phyloP scores from a whole-genome alignment of 2,113 vertebrate species.

The Mugil cephalus region DNA sequence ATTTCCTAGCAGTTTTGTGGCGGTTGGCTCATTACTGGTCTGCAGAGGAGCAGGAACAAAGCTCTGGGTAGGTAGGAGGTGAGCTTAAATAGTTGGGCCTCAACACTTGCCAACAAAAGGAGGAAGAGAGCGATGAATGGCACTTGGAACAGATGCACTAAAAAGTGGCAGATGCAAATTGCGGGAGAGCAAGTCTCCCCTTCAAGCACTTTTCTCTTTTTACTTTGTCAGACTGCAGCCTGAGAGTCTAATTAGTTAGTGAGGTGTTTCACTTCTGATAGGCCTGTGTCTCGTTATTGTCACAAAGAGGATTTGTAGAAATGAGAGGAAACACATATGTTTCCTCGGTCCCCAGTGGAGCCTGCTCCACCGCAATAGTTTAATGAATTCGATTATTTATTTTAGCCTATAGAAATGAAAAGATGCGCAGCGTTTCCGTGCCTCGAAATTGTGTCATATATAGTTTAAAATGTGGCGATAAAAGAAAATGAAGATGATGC shows the following conservation, averaged over 20 bases:
- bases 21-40: conserved; percentile 96
- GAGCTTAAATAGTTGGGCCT: conserved; percentile 97
- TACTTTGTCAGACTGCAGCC: conserved; percentile 78
- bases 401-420: conserved; percentile 55
- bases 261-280: conserved; percentile 82
- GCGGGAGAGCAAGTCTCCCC: conserved; percentile 77
- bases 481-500: conserved; percentile 52
- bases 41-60: conserved; percentile 95
- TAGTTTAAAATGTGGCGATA: conserved; percentile 43
- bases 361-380: conserved; percentile 55
- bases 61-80: conserved; percentile 95
- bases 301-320: conserved; percentile 65
- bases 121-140: conserved; percentile 83
- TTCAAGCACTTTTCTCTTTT: conserved; percentile 79
- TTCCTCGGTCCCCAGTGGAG: conserved; percentile 69
- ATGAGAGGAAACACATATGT: conserved; percentile 68
- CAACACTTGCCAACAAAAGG: conserved; percentile 85
- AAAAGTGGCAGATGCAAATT: conserved; percentile 88
- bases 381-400: conserved; percentile 62
- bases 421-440: conserved; percentile 32
- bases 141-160: conserved; percentile 87
- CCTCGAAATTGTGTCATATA: conserved; percentile 24
- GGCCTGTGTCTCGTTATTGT: conserved; percentile 74
- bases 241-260: conserved; percentile 82
- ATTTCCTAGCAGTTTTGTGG: conserved; percentile 98